Evolutionary conservation across 2,888 invertebrate genomes (phyloP).

Genomic region (Pristionchus exspectatus): DNA sequence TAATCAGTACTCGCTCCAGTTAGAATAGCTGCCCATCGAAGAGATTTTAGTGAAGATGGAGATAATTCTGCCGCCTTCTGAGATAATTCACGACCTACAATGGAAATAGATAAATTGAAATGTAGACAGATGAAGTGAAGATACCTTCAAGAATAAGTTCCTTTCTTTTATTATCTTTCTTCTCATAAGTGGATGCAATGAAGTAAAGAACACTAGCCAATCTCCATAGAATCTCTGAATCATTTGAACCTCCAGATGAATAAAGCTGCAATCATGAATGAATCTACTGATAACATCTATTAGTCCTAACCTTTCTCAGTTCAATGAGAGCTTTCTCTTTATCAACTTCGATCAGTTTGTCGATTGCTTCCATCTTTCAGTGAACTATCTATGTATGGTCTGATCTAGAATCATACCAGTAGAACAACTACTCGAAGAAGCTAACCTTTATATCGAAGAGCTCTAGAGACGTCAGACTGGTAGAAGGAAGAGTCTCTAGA

Average conservation of each 20-base stretch:
- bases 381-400: neutral
- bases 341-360: neutral
- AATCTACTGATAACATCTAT: neutral
- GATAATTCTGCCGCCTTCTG: slow-evolving; percentile 65
- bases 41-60: slow-evolving; percentile 66
- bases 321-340: slow-evolving; percentile 10
- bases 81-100: slow-evolving; percentile 69
- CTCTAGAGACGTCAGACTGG: neutral
- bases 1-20: slow-evolving; percentile 72
- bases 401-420: neutral
- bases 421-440: neutral
- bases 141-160: slow-evolving; percentile 68
- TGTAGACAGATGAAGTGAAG: neutral
- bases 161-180: slow-evolving; percentile 67
- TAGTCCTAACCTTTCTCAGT: neutral
- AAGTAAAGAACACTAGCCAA: slow-evolving; percentile 67
- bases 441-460: too few relatives aligned
- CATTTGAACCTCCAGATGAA: slow-evolving; percentile 57
- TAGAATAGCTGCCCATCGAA: slow-evolving; percentile 74
- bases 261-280: neutral
- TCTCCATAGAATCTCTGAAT: slow-evolving; percentile 71
- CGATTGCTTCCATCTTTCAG: slow-evolving; percentile 10
- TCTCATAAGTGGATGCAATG: slow-evolving; percentile 55
- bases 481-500: neutral
- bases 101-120: neutral